Evolutionary conservation across 2,113 vertebrate genomes (phyloP), one percentile per base, ranked within the genome.

Genomic region (Oreochromis niloticus): DNA sequence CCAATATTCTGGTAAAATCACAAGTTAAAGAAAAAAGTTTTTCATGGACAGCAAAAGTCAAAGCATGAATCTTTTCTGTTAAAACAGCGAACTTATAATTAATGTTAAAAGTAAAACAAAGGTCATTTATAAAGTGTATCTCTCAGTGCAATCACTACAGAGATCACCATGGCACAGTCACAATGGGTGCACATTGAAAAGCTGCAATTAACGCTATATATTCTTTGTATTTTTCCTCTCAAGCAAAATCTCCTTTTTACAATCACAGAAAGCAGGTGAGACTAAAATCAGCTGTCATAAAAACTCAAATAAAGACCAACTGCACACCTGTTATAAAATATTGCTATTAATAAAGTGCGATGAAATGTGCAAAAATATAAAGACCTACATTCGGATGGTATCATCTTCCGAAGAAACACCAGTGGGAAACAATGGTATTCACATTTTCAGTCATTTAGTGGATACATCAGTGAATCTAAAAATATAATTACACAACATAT

Each of bases 351-450:
- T 22, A 39, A 66, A 66, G 61, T 66, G 61, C 2, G 0, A 39
- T 5, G 1, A n/a, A 66, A 22, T 66, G 19, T 66, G 34, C 61
- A 39, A 36, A 39, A 66, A 39, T 66, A n/a, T 22, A 13, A 66
- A 66, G 19, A 22, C 6, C 61, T 66, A 13, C 17, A 66, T 66
- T 39, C 0, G 6, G 19, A 39, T 22, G 34, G 34, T 39, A n/a
- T 39, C 32, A 66, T n/a, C 34, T n/a, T n/a, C 0, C 4, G 2
- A 39, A 22, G 4, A 66, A 66, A 66, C 19, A 66, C 6, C 0
- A 66, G 5, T 39, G 19, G 61, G 61, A 4, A 66, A 39, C 19
- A 66, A 66, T 39, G 34, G 6, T 66, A 22, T 7, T n/a, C 1
- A 66, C 10, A n/a, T 39, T n/a, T 66, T 39, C 10, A 66, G 19